Conservation (phyloP, 1,140 invertebrate species). For the Dysdera silvatica region DNA sequence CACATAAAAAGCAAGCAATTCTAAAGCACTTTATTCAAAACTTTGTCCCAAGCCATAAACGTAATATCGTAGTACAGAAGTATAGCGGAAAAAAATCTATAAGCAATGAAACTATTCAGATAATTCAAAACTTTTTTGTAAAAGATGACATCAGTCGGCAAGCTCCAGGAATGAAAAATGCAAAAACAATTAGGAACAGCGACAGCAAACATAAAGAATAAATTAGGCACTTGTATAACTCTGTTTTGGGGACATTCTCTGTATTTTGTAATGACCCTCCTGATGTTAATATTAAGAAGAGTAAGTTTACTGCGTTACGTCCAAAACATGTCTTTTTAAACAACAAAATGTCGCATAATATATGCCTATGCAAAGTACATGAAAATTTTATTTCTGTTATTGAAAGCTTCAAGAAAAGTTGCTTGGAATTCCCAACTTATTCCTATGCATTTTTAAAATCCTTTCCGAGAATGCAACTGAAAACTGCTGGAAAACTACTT, state of each 20-base stretch:
- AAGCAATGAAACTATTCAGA: neutral
- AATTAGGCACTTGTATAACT: conserved; percentile 3
- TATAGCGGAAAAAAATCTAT: neutral
- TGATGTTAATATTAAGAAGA: conserved; percentile 1
- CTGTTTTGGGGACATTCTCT: neutral
- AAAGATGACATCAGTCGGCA: conserved; percentile 13
- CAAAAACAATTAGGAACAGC: neutral
- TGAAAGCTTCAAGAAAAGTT: conserved; percentile 3
- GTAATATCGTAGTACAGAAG: neutral
- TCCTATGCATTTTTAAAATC: too few species aligned
- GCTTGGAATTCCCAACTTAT: too few species aligned
- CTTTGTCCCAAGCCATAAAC: neutral
- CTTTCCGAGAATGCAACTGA: neutral
- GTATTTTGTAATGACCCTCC: conserved; percentile 7
- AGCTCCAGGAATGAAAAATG: conserved; percentile 10
- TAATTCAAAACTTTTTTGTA: neutral
- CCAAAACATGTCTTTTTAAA: neutral
- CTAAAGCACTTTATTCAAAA: neutral
- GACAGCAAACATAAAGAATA: neutral
- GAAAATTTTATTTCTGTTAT: conserved; percentile 14
- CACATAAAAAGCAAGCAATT: neutral
- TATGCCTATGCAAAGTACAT: conserved; percentile 1
- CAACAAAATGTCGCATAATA: conserved; percentile 6
- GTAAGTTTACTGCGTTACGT: conserved; percentile 1
- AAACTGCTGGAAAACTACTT: neutral